Evolutionary conservation across 2,113 vertebrate species (phyloP).

Genomic region (Panthera tigris): DNA sequence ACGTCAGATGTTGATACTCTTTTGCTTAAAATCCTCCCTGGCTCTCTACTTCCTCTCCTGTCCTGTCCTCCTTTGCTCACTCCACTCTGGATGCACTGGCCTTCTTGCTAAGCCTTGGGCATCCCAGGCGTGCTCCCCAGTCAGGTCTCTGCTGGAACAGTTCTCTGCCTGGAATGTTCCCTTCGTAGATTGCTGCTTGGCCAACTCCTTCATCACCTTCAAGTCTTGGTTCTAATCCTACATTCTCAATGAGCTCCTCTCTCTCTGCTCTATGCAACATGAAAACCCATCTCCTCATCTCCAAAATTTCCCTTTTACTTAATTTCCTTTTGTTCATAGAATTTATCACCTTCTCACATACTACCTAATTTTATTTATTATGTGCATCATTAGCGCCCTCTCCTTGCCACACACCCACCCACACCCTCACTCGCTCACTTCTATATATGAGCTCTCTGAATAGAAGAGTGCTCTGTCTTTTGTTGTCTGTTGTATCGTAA

Average conservation of each 20-base stretch:
- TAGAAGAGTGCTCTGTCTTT: not conserved
- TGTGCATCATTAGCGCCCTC: not conserved
- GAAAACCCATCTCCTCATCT: not conserved
- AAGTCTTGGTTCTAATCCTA: not conserved
- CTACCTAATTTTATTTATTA: not conserved
- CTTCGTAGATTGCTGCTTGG: not conserved
- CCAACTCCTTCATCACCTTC: not conserved
- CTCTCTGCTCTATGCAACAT: not conserved
- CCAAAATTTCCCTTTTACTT: not conserved
- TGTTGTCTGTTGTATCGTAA: not conserved
- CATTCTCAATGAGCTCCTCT: not conserved
- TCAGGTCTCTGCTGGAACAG: not conserved
- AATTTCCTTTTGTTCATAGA: not conserved
- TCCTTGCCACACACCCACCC: not conserved
- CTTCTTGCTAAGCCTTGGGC: not conserved
- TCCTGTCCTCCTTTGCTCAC: accelerated
- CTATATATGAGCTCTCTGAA: not conserved
- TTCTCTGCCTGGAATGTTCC: not conserved
- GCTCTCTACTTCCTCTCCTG: not conserved
- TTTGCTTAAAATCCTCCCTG: not conserved
- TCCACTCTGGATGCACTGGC: accelerated
- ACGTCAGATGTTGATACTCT: not conserved
- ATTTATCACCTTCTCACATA: not conserved
- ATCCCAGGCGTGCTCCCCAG: not conserved
- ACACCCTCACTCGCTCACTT: not conserved